Base-by-base conservation (phyloP, 2,113 vertebrate species). In the Melospiza melodia region DNA sequence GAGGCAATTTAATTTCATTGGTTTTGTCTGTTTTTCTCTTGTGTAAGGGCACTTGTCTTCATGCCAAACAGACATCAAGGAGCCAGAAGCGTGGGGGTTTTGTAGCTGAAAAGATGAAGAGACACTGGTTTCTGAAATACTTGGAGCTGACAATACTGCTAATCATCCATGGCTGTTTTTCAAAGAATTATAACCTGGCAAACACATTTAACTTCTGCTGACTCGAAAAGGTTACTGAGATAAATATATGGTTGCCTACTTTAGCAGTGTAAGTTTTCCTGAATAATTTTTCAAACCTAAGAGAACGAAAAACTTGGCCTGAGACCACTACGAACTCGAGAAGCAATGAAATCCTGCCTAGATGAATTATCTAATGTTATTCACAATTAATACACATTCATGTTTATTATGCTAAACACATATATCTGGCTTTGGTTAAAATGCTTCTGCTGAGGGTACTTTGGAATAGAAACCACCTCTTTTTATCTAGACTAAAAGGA, bases 81-180 rank as follows among this genome's bases (percentile, higher is more conserved):
- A 94, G 68, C 57, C 94, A 82, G 89, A 87, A 91, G 66, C n/a
- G 71, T 95, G 46, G 54, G 61, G 52, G 31, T 61, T 78, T 92
- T 61, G 35, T 51, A 71, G 54, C 14, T 90, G 80, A 92, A 84
- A 90, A 51, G 65, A 84, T 74, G 72, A 90, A 92, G 46, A 88
- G 31, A 86, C 61, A 28, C 51, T 67, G 37, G 31, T 81, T 93
- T 66, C 86, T 84, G 68, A 89, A 92, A 86, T 59, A 93, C 27
- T 80, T 92, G 68, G 65, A 92, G 43, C 51, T 93, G 90, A 95
- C 43, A 80, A 59, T 81, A 30, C 13, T 58, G 41, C 49, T 86
- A 84, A 77, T 93, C 65, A 85, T 80, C 59, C 74, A 59, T 65
- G 63, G 41, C 43, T 77, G 48, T 68, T 93, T 93, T 92, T 92